Evolutionary conservation across 2,797 vertebrate species (phyloP).

Genomic region (Chaunax sp.): DNA sequence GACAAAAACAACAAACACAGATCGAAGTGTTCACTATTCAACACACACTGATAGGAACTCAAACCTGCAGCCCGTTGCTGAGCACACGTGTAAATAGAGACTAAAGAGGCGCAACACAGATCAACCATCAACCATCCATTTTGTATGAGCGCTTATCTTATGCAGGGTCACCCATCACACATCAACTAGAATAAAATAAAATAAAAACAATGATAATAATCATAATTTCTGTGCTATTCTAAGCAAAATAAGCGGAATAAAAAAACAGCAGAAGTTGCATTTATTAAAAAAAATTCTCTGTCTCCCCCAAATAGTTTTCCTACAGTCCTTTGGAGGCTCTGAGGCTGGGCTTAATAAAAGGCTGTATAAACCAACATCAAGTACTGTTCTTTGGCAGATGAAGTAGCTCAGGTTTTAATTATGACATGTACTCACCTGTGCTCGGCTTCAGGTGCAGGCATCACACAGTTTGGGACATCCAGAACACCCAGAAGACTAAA

Average conservation of each 20-base stretch:
- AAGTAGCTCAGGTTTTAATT: not conserved
- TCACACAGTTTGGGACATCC: conserved; percentile 7
- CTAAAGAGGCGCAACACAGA: not conserved
- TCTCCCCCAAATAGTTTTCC: not conserved
- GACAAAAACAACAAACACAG: conserved; percentile 32
- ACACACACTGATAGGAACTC: conserved; percentile 27
- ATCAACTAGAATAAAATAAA: too few relatives aligned
- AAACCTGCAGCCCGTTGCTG: conserved; percentile 17
- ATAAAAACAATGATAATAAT: too few relatives aligned
- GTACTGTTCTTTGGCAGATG: not conserved
- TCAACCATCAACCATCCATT: too few relatives aligned
- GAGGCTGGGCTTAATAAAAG: not conserved
- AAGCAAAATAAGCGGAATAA: too few relatives aligned
- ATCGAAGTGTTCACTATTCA: conserved; percentile 14
- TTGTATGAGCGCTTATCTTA: too few relatives aligned
- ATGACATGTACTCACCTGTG: conserved; percentile 34
- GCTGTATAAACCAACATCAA: not conserved
- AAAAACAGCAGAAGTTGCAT: too few relatives aligned
- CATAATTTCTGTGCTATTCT: too few relatives aligned
- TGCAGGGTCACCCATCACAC: too few relatives aligned
- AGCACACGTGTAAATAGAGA: conserved; percentile 12
- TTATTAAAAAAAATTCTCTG: too few relatives aligned
- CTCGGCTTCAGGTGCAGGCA: conserved; percentile 17
- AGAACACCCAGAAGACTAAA: not conserved
- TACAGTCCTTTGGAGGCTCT: not conserved